Base-by-base conservation (phyloP, 2,888 invertebrate species). In the Amiota communis region DNA sequence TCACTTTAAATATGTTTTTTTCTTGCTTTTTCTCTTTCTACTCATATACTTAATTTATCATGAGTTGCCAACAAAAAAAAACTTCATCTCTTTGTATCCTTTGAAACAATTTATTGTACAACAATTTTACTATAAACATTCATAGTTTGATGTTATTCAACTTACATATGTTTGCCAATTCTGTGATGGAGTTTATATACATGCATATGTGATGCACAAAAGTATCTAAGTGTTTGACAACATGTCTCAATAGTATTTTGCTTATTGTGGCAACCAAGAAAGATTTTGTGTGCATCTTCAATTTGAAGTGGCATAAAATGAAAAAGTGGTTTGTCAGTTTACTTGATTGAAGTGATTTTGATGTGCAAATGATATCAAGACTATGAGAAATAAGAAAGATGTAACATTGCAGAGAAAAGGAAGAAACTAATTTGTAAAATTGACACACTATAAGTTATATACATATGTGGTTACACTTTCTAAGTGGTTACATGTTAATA, bases 1-100 rank as follows among this genome's bases (percentile, higher is more conserved):
- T 61, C 61, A 61, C 36, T 36, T 36, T 4, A n/a, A 17, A 48
- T 65, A 9, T 15, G 51, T 23, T 68, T 3, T 23, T 53, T 53
- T 64, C 59, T 68, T 49, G 70, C 48, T 36, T 17, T 46, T 51
- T 49, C 65, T 74, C 2, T 12, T 67, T 4, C 23, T 65, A 11
- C 20, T 49, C 20, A 11, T 75, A 64, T 78, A 74, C 73, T 73
- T 20, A 12, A 4, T 13, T 13, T 51, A 51, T 85, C 85, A 81
- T 83, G 83, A 83, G 81, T 82, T 82, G 85, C 79, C 79, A 81
- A 77, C 64, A 78, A 76, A 70, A 81, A 77, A 67, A 78, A 76
- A 70, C 63, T 53, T 72, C 36, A 59, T 64, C 70, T 36, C 36
- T 36, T 36, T 36, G 36, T 36, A 36, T 36, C 36, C 2, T 36